Percentiles rank a stretch among this genome's conserved stretches.
phyloP scores from a whole-genome alignment of 2,797 vertebrate species.

The Enteromius treurensis region DNA sequence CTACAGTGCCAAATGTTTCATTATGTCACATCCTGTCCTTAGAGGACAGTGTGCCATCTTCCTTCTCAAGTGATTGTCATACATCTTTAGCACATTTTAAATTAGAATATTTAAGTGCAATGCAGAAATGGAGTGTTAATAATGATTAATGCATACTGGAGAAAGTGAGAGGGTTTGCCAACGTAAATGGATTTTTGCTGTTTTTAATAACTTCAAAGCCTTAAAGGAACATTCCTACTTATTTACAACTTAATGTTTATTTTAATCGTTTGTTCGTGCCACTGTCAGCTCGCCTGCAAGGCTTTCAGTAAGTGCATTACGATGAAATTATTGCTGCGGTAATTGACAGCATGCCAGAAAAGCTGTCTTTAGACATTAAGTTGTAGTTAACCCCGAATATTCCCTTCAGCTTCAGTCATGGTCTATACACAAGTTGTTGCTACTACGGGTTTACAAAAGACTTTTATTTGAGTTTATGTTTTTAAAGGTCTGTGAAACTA shows the following conservation, averaged over 20 bases:
- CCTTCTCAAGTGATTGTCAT: conserved; percentile 26
- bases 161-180: conserved; percentile 21
- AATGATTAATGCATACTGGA: conserved; percentile 30
- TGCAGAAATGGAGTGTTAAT: conserved; percentile 38
- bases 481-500: neutral
- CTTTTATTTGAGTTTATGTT: neutral
- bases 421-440: neutral
- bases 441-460: neutral
- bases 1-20: conserved; percentile 8
- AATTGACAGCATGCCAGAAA: conserved; percentile 21
- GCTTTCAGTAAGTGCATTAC: conserved; percentile 36
- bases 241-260: conserved; percentile 40
- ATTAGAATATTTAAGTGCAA: conserved; percentile 26
- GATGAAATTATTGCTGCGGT: conserved; percentile 14
- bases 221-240: conserved; percentile 36
- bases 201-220: conserved; percentile 36
- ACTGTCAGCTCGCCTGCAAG: conserved; percentile 28
- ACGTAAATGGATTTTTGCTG: conserved; percentile 24
- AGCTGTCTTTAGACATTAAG: conserved; percentile 24
- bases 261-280: conserved; percentile 32
- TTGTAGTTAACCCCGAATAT: conserved; percentile 10
- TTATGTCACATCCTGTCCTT: conserved; percentile 34
- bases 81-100: conserved; percentile 38
- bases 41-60: conserved; percentile 31
- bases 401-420: conserved; percentile 13